These are phyloP conservation scores for Sciaenops ocellatus DNA, from an alignment of 2,797 vertebrate species.

Conservation along the genomic window DNA sequence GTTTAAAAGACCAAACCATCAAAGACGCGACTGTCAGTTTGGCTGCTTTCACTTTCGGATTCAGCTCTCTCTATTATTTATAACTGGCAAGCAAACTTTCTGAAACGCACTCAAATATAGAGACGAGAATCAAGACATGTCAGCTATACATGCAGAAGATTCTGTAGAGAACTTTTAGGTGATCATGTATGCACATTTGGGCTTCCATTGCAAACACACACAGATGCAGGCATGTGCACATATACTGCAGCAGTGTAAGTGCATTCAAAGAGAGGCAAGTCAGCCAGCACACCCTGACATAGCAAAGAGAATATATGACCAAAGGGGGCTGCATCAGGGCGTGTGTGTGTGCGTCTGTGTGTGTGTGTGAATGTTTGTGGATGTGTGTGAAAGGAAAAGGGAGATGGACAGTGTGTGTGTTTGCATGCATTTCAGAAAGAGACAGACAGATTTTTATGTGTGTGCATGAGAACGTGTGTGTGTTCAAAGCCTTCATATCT, in stretches of 20 bases:
- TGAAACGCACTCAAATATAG: conserved; percentile 51
- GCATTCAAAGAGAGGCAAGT: conserved; percentile 43
- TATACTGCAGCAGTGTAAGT: neutral
- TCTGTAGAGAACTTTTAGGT: conserved; percentile 14
- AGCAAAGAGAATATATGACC: conserved; percentile 78
- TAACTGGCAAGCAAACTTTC: conserved; percentile 66
- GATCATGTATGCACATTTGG: conserved; percentile 15
- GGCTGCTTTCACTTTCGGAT: conserved; percentile 62
- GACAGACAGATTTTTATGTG: neutral
- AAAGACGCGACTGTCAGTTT: conserved; percentile 65
- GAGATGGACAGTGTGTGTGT: conserved; percentile 65
- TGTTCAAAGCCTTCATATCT: conserved; percentile 67
- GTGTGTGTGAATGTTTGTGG: conserved; percentile 39
- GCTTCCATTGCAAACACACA: conserved; percentile 6
- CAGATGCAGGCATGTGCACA: conserved; percentile 1
- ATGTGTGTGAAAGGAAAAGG: conserved; percentile 49
- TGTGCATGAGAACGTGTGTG: conserved; percentile 23
- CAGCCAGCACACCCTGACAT: conserved; percentile 56
- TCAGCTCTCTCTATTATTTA: conserved; percentile 69
- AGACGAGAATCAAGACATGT: conserved; percentile 37
- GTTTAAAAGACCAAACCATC: conserved; percentile 68
- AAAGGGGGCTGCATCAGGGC: conserved; percentile 53
- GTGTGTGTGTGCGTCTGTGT: conserved; percentile 32
- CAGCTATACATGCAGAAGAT: neutral
- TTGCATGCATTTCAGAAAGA: conserved; percentile 12